Base-by-base conservation (phyloP, 2,888 invertebrate species). In the Trissolcus japonicus region DNA sequence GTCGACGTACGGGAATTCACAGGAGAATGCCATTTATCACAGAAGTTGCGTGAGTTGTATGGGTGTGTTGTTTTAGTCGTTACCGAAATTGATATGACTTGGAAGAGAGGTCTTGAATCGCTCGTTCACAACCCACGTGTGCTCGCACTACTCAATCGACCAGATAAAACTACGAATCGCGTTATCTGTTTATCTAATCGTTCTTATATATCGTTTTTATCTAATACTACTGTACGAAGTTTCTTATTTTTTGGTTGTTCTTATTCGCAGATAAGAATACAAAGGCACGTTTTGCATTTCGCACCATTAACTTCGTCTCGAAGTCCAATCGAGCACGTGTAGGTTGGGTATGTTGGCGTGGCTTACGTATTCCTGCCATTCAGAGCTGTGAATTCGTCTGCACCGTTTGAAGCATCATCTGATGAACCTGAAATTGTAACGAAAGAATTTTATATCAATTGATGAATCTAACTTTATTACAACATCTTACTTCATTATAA, bases 1-100 rank as follows among this genome's bases (percentile, higher is more conserved):
- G 35, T 35, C 60, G 29, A 69, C 41, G 48, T 17, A 53, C 9
- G 46, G 41, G 51, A 67, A 66, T 50, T 74, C 16, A 35, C 16
- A 57, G 57, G 54, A 76, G 69, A 76, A 76, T 76, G 66, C 76
- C 76, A 65, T 71, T 66, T 71, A 76, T 76, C 76, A 76, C 76
- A 76, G 76, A 76, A 71, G 61, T 61, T 60, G 66, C 66, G 55
- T 65, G 59, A 54, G 46, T 68, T 51, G 51, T 6, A 35, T 35
- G 35, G 35, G 35, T 35, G 35, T 35, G 35, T 35, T 35, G 35
- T 35, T 14, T 46, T 16, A 21, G 16, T n/a, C 48, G 40, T 66
- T 14, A 17, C 40, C 25, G 35, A 43, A 25, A 9, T 14, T 51
- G 57, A 66, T 57, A 66, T 66, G 19, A 19, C 51, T 46, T 17